Conservation (phyloP, 2,113 vertebrate species). For the Elachura formosa region DNA sequence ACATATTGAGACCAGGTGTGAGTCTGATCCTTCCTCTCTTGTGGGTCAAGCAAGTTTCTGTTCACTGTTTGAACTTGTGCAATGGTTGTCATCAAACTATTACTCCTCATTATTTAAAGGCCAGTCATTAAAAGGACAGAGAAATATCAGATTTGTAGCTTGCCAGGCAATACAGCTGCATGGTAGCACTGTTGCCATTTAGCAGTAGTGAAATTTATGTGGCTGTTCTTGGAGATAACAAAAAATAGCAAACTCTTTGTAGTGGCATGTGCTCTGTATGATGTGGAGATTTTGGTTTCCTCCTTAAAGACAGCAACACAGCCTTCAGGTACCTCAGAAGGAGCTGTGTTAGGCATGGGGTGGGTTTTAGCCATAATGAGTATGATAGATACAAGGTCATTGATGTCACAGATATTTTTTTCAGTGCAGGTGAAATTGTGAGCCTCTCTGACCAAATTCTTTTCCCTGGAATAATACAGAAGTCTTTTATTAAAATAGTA, state of each 20-base stretch:
- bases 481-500: background rate
- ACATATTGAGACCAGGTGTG: conserved; percentile 27
- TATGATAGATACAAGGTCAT: background rate
- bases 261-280: background rate
- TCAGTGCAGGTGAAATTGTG: background rate
- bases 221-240: background rate
- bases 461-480: background rate
- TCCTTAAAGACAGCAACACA: background rate
- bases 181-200: background rate
- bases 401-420: background rate
- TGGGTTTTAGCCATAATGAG: background rate
- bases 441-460: background rate
- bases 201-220: background rate
- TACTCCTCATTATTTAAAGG: background rate
- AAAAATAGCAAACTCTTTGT: background rate
- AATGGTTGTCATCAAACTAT: background rate
- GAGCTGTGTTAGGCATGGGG: background rate
- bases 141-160: background rate
- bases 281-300: background rate
- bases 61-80: background rate
- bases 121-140: background rate
- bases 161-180: background rate
- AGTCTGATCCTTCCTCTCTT: background rate
- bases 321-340: background rate
- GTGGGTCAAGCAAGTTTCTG: background rate